Conservation (phyloP, 2,797 vertebrate species). For the Pseudochirops corinnae region DNA sequence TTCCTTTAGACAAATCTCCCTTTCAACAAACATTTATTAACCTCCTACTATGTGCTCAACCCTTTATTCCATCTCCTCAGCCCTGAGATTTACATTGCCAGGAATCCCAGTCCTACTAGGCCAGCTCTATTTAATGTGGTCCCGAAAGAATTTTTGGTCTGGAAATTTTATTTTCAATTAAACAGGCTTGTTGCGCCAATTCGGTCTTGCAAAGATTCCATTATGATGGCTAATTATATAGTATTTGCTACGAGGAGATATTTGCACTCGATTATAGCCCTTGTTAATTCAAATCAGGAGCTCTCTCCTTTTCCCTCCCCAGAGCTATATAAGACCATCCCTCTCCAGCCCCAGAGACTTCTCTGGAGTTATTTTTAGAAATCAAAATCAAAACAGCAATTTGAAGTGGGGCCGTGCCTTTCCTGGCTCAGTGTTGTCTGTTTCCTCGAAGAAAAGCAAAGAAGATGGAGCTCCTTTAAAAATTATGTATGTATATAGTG, state of each 20-base stretch:
- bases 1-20: fast-evolving
- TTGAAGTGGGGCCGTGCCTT: slow-evolving; percentile 33
- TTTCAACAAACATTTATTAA: neutral
- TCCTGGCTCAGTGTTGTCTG: neutral
- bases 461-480: neutral
- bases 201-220: slow-evolving; percentile 66
- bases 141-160: slow-evolving; percentile 50
- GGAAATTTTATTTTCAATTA: slow-evolving; percentile 62
- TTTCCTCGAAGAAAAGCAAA: slow-evolving; percentile 5
- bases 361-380: slow-evolving; percentile 62
- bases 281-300: slow-evolving; percentile 63
- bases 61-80: neutral
- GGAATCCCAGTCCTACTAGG: slow-evolving; percentile 5
- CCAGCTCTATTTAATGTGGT: slow-evolving; percentile 39
- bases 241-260: slow-evolving; percentile 52
- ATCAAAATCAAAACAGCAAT: slow-evolving; percentile 60
- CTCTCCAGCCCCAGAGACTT: slow-evolving; percentile 49
- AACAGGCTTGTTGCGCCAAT: slow-evolving; percentile 52
- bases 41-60: neutral
- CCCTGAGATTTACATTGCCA: neutral
- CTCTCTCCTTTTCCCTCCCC: slow-evolving; percentile 62
- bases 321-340: slow-evolving; percentile 44
- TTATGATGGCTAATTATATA: slow-evolving; percentile 72
- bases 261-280: slow-evolving; percentile 72
- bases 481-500: neutral